These are phyloP conservation scores for Neogale vison DNA, from an alignment of 2,113 vertebrate species.

Conservation along the genomic window DNA sequence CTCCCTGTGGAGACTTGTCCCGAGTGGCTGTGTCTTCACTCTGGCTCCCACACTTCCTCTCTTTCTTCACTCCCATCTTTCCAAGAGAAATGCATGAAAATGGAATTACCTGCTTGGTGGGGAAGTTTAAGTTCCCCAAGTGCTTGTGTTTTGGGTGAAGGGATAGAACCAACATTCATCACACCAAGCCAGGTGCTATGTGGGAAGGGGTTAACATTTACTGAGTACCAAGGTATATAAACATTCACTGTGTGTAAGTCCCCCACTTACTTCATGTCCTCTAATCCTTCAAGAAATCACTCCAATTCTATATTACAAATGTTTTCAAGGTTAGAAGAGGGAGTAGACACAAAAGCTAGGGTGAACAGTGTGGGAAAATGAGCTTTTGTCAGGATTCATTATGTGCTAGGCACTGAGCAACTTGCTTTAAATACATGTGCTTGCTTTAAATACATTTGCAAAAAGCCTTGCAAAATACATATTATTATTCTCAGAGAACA, in stretches of 20 bases:
- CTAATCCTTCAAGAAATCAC: background rate
- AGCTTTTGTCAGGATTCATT: background rate
- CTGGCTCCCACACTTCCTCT: background rate
- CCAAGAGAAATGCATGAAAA: background rate
- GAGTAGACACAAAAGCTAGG: background rate
- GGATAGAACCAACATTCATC: background rate
- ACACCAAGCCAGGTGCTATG: background rate
- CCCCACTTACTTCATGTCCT: background rate
- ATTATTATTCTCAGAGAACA: background rate
- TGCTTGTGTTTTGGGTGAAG: background rate
- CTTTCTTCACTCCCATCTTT: background rate
- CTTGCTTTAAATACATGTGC: slow-evolving; percentile 8
- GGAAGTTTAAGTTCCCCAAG: background rate
- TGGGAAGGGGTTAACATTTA: background rate
- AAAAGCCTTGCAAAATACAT: slow-evolving; percentile 9
- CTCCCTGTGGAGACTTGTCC: background rate
- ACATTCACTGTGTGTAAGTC: background rate
- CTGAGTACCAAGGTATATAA: background rate
- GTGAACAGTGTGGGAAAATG: background rate
- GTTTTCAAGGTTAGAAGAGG: background rate
- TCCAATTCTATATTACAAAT: background rate
- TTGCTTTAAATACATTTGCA: slow-evolving; percentile 1
- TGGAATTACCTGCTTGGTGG: background rate
- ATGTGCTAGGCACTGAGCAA: background rate
- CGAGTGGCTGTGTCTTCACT: background rate